These are phyloP conservation scores for Hydractinia symbiolongicarpus DNA, from an alignment of 30 jellyfish, hydroid and myxozoan genomes.

Conservation along the genomic window DNA sequence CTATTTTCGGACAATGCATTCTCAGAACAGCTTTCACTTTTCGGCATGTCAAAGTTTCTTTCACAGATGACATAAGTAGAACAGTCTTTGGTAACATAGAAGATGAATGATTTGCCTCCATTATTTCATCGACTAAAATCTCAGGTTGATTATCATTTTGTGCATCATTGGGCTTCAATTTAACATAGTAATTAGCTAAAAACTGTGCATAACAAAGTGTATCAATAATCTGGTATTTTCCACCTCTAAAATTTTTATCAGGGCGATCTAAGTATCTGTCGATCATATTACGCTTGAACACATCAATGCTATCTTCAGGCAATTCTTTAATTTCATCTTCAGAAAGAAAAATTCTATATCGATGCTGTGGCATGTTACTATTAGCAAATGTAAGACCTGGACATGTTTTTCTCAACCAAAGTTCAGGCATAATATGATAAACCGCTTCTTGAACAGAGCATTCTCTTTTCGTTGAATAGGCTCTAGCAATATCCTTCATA, in stretches of 20 bases:
- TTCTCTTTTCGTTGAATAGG: slow-evolving; percentile 12
- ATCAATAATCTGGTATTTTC: slow-evolving; percentile 10
- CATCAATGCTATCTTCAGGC: slow-evolving; percentile 19
- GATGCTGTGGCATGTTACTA: neutral
- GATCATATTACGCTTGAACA: slow-evolving; percentile 8
- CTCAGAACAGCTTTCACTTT: slow-evolving; percentile 8
- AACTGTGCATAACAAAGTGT: slow-evolving; percentile 34
- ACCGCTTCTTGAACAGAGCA: slow-evolving; percentile 22
- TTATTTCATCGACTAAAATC: neutral
- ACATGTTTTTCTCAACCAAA: slow-evolving; percentile 3
- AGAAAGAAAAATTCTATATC: neutral
- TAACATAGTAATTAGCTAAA: neutral
- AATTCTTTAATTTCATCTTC: slow-evolving; percentile 18
- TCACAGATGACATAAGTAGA: slow-evolving; percentile 4
- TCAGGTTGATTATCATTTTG: neutral
- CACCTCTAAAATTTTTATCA: slow-evolving; percentile 7
- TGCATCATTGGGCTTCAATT: neutral
- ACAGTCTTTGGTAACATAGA: neutral
- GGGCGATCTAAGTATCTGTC: slow-evolving; percentile 31
- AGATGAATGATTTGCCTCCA: neutral
- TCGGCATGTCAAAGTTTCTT: slow-evolving; percentile 12
- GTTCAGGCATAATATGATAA: slow-evolving; percentile 12
- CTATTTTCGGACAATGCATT: neutral
- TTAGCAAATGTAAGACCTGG: slow-evolving; percentile 3
- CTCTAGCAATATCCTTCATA: slow-evolving; percentile 2